Conservation (phyloP, 2,888 invertebrate species). For the Agrilus cyanescens region DNA sequence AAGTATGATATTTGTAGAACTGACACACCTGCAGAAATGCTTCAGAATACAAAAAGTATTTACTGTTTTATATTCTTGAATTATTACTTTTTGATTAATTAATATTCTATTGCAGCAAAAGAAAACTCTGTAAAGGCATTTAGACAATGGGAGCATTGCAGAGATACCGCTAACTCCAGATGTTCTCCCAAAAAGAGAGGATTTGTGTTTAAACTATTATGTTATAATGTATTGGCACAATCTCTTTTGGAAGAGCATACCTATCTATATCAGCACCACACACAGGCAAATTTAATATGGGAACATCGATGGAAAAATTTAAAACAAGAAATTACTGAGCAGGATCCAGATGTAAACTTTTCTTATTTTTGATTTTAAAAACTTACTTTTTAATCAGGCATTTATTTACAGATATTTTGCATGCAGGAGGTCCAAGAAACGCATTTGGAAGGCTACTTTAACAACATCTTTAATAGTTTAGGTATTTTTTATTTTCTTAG, state of each 20-base stretch:
- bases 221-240: conserved; percentile 85
- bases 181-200: conserved; percentile 10
- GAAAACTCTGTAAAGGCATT: no score
- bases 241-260: conserved; percentile 61
- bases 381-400: conserved; percentile 4
- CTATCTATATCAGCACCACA: conserved; percentile 56
- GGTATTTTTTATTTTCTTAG: conserved; percentile 12
- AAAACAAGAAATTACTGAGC: conserved; percentile 43
- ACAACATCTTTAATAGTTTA: conserved; percentile 23
- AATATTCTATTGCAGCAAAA: no score
- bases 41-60: no score
- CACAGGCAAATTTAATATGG: conserved; percentile 54
- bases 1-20: no score
- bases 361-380: conserved; percentile 5
- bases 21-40: no score
- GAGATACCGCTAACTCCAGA: no score
- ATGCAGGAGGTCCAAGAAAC: conserved; percentile 82
- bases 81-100: no score
- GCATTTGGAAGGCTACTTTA: conserved; percentile 38
- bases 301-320: conserved; percentile 47
- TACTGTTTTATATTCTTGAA: no score
- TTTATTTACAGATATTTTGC: conserved; percentile 57
- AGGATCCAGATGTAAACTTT: conserved; percentile 45
- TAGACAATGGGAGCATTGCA: no score
- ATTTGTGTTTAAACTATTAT: conserved; percentile 56